Evolutionary conservation across 2,113 vertebrate species (phyloP), one percentile per base, ranked within the genome.

Genomic region (Gasterosteus nipponicus): DNA sequence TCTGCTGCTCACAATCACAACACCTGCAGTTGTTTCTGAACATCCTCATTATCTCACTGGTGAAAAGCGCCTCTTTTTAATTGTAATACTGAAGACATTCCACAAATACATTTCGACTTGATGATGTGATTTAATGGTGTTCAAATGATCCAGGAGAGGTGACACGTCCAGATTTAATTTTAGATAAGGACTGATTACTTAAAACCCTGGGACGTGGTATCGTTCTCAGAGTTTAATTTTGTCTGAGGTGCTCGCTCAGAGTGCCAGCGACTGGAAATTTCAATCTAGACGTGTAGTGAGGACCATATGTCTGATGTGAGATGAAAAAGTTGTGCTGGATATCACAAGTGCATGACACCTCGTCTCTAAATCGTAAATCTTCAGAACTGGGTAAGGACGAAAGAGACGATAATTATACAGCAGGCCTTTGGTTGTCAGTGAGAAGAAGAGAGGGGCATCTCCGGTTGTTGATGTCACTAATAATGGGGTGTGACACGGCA

Each of bases 401-500:
- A 15, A 71, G 54, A 79, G 53, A 76, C 83, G 69, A 73, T 89
- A 88, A 91, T 91, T 89, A 86, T 83, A 88, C 68, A 78, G 75
- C 16, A 60, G 76, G 64, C 29, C 41, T 66, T 31, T 29, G 65
- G 75, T 70, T 87, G 87, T 85, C 81, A 83, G 51, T 59, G 73
- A 53, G 69, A 86, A 75, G 80, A 73, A 75, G 81, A 82, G 72
- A 33, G 33, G 72, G 78, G 78, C 73, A 59, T 86, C 62, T 76
- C 58, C 1, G 18, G 41, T 71, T 33, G 82, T 75, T 84, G 83
- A 84, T 87, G 89, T 66, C 79, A 87, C 81, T 92, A 90, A 92
- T 92, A 75, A 86, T 56, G 64, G 86, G 76, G 80, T 83, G 83
- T 88, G 88, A 87, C 86, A 77, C 78, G 86, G 89, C 81, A 84